A percentile compares a stretch with the other conserved stretches of the same genome.
Conservation (phyloP, 2,888 invertebrate genomes). For the Papilio gigon region DNA sequence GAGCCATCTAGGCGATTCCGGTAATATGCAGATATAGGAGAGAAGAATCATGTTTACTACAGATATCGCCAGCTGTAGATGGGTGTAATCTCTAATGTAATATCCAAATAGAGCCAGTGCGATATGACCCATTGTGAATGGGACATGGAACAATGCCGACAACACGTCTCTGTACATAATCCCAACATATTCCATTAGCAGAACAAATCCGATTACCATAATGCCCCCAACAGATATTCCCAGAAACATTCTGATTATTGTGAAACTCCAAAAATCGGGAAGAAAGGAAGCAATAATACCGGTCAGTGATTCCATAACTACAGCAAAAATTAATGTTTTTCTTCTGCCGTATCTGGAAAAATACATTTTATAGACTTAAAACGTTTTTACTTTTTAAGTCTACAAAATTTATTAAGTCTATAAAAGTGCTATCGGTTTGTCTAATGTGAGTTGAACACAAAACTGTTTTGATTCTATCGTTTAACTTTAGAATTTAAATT, state of each 20-base stretch:
- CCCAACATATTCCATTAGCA: slow-evolving; percentile 86
- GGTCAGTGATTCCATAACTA: slow-evolving; percentile 85
- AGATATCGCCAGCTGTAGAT: slow-evolving; percentile 85
- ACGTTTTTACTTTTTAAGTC: no score
- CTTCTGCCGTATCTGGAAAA: slow-evolving; percentile 86
- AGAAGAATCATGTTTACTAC: slow-evolving; percentile 81
- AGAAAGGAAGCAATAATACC: slow-evolving; percentile 86
- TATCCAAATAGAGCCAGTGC: slow-evolving; percentile 84
- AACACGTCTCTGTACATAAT: slow-evolving; percentile 74
- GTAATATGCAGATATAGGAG: slow-evolving; percentile 86
- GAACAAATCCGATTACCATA: slow-evolving; percentile 82
- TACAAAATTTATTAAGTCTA: no score
- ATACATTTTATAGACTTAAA: background rate
- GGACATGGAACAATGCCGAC: slow-evolving; percentile 85
- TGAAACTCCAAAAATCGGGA: slow-evolving; percentile 84
- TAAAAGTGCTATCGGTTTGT: no score
- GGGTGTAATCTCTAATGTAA: slow-evolving; percentile 84
- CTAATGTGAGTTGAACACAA: no score
- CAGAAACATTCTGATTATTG: slow-evolving; percentile 85
- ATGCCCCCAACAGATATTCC: slow-evolving; percentile 90
- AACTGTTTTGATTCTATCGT: no score
- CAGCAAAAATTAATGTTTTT: slow-evolving; percentile 85
- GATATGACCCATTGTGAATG: slow-evolving; percentile 85
- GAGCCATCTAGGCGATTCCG: slow-evolving; percentile 91
- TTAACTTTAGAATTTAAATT: no score